A percentile compares a stretch with the other conserved stretches of the same genome.
Conservation (phyloP, 2,797 vertebrate species). For the Nannoperca obscura region DNA sequence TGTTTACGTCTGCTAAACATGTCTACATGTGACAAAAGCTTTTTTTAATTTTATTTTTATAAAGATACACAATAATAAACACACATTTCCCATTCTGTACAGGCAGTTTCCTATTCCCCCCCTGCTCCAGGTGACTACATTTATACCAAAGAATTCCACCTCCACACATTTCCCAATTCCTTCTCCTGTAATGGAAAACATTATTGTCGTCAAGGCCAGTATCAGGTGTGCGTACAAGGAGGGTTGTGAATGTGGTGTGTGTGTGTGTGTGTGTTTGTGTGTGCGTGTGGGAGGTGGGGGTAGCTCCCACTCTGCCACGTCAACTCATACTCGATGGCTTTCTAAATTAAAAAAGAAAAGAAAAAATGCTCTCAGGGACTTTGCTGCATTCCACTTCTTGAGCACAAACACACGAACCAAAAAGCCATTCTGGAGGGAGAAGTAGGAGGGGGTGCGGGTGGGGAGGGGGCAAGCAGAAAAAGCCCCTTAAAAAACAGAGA, state of each 20-base stretch:
- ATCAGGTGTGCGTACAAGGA: slow-evolving; percentile 60
- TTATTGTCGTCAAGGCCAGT: slow-evolving; percentile 80
- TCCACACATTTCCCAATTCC: slow-evolving; percentile 62
- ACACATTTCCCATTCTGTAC: slow-evolving; percentile 31
- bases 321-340: slow-evolving; percentile 79
- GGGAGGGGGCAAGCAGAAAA: slow-evolving; percentile 36
- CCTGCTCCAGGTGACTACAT: slow-evolving; percentile 43
- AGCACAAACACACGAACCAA: slow-evolving; percentile 79
- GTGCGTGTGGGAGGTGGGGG: slow-evolving; percentile 33
- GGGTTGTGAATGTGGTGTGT: slow-evolving; percentile 25
- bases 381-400: slow-evolving; percentile 83
- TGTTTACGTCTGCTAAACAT: slow-evolving; percentile 40
- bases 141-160: slow-evolving; percentile 60
- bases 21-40: slow-evolving; percentile 17
- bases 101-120: slow-evolving; percentile 51
- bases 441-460: slow-evolving; percentile 27
- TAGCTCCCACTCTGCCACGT: slow-evolving; percentile 70
- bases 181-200: slow-evolving; percentile 74
- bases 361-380: slow-evolving; percentile 84
- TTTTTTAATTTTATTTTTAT: slow-evolving; percentile 1
- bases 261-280: slow-evolving; percentile 22
- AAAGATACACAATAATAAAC: slow-evolving; percentile 43
- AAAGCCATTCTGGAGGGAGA: slow-evolving; percentile 76
- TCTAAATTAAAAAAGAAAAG: slow-evolving; percentile 61
- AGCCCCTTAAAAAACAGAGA: slow-evolving; percentile 66